Evolutionary conservation across 2,797 vertebrate species (phyloP), one percentile per base, ranked within the genome.

Genomic region (Betta splendens): DNA sequence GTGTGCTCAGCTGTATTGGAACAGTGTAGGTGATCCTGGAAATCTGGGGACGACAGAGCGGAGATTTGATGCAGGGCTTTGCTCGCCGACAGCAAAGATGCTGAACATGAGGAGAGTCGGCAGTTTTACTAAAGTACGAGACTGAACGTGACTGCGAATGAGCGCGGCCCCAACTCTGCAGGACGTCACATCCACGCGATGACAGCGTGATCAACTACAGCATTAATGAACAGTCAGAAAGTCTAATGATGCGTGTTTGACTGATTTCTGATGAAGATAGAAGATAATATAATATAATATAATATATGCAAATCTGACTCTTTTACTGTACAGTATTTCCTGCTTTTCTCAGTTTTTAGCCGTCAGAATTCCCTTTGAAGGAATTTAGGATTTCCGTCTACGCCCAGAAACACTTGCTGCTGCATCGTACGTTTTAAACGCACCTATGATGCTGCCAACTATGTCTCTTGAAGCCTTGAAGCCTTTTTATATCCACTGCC

Each of bases 1-100:
- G 26, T 13, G 22, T 44, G 37, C 39, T 51, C 42, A 46, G 33
- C 17, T 50, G 28, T 23, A 23, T 38, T 42, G 10, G 43, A 49
- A 22, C 15, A 20, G 1, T 21, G 5, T 1, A 21, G 5, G 26
- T 3, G 49, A 53, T 45, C 11, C 35, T 8, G 32, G 15, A 5
- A n/a, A 35, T 15, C 26, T 36, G 22, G 15, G 23, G 33, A 9
- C 13, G 3, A 43, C 15, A 26, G 36, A 40, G 8, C 7, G 15
- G 3, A 29, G 56, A 16, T 49, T 39, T 16, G 42, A 35, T 18
- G n/a, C 9, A 25, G 10, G 3, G 12, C 39, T 37, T 39, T 47
- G 18, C 31, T 53, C 37, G 13, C 9, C 10, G 32, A 26, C 7
- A 2, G 12, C n/a, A 58, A 50, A 61, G 45, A 18, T 2, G 7